Evolutionary conservation across 2,797 vertebrate species (phyloP), one percentile per base, ranked within the genome.

Genomic region (Chelidonichthys spinosus): DNA sequence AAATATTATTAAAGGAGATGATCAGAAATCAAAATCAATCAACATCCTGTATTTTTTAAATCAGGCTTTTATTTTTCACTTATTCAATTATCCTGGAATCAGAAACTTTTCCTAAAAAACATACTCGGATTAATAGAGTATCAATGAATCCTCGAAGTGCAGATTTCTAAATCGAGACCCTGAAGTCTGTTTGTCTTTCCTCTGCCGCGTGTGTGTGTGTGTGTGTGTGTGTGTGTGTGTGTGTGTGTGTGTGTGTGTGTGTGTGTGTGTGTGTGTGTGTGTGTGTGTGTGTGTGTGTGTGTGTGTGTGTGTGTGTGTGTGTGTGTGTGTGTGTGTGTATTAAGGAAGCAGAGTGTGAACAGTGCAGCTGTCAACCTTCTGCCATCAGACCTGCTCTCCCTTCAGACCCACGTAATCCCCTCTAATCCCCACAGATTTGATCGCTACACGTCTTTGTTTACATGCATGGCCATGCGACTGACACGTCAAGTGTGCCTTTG

Each of bases 281-380:
- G 25, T 74, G 11, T 36, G 7, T n/a, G 32, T 55, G 74, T 69
- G 46, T 78, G 74, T 63, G 46, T 81, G 53, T 1, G 2, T 9
- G 36, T 43, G 40, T 47, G 54, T 25, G 50, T 76, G 76, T 61
- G 67, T 74, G 65, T 18, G 42, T 69, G 0, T 35, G 86, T 78
- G 73, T 87, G 43, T 52, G 37, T 81, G 69, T 63, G 62, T 49
- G 40, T 25, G 53, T 25, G 25, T 2, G 87, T 87, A 89, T 90
- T 92, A 89, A 79, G 13, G 72, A 81, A 79, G 71, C 65, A 69
- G 69, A 82, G 87, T 84, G 82, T 82, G 80, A 89, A 86, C 72
- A 74, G 33, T 69, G 68, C 87, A 91, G 88, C 88, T 92, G 89
- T 89, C 86, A 78, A 70, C 78, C 84, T 82, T 87, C 78, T 83